phyloP scores from a whole-genome alignment of 2,888 invertebrate genomes.

The Gasteruption jaculator region DNA sequence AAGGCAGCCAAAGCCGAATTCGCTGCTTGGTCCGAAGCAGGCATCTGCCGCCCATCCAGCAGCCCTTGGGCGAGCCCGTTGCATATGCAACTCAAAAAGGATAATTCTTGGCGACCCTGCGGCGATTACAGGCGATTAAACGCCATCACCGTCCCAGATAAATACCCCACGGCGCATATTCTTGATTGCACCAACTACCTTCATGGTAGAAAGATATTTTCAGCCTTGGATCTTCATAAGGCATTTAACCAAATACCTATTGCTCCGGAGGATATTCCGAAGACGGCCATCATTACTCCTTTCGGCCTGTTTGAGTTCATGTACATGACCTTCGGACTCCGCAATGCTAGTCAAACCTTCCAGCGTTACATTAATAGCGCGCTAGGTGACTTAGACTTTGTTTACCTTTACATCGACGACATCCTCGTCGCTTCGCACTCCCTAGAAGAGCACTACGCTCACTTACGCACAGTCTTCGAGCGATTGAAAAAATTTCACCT shows the following conservation, averaged over 20 bases:
- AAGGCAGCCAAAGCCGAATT: slow-evolving; percentile 38
- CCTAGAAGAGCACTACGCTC: slow-evolving; percentile 14
- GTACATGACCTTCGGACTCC: slow-evolving; percentile 38
- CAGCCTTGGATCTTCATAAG: slow-evolving; percentile 22
- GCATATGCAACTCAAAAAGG: slow-evolving; percentile 32
- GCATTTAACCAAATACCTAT: slow-evolving; percentile 35
- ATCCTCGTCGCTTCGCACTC: slow-evolving; percentile 24
- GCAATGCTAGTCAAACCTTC: slow-evolving; percentile 40
- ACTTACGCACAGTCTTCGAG: slow-evolving; percentile 19
- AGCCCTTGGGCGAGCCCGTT: slow-evolving; percentile 47
- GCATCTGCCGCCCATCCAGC: slow-evolving; percentile 46
- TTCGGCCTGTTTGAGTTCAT: slow-evolving; percentile 38
- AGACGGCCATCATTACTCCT: slow-evolving; percentile 35
- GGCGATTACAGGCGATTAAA: slow-evolving; percentile 35
- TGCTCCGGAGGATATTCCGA: slow-evolving; percentile 28
- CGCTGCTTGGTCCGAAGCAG: slow-evolving; percentile 36
- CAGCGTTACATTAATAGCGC: slow-evolving; percentile 35
- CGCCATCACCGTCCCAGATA: slow-evolving; percentile 30
- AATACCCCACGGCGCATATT: slow-evolving; percentile 33
- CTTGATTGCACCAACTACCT: slow-evolving; percentile 28
- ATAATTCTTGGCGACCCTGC: slow-evolving; percentile 27
- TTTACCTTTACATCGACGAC: slow-evolving; percentile 36
- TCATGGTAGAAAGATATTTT: slow-evolving; percentile 22
- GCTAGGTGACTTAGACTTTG: slow-evolving; percentile 25
- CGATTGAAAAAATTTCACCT: slow-evolving; percentile 22